phyloP scores from a whole-genome alignment of 2,797 vertebrate species.

The Tolypeutes matacus region DNA sequence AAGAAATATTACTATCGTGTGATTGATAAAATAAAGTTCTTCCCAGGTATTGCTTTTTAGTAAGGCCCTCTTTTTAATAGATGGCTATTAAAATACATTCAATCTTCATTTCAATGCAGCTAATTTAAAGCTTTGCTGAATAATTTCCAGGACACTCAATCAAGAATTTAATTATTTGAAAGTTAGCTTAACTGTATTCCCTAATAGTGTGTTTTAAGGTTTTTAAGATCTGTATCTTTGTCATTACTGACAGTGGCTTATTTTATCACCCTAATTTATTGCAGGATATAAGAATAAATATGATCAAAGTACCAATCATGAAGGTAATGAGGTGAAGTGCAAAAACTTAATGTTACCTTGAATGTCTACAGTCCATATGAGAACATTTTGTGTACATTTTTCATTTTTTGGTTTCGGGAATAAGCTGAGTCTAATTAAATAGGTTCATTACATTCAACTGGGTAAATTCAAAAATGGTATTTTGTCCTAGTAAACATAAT shows the following conservation, averaged over 20 bases:
- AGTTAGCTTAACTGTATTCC: not conserved
- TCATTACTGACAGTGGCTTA: not conserved
- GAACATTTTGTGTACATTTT: not conserved
- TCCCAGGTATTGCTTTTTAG: not conserved
- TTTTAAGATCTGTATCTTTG: not conserved
- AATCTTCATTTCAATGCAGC: not conserved
- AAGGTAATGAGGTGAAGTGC: not conserved
- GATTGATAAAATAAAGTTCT: not conserved
- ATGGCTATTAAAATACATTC: not conserved
- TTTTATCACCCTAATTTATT: not conserved
- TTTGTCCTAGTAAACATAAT: not conserved
- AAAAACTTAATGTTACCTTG: conserved; percentile 2
- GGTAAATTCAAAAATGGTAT: not conserved
- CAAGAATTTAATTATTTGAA: not conserved
- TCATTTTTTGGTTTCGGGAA: conserved; percentile 23
- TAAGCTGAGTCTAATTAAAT: not conserved
- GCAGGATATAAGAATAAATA: not conserved
- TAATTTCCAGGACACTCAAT: conserved; percentile 8
- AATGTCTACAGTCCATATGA: not conserved
- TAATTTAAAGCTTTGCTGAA: not conserved
- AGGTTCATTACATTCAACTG: not conserved
- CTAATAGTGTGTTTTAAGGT: not conserved
- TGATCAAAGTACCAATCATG: not conserved
- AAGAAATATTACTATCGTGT: not conserved
- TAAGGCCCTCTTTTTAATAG: not conserved